phyloP scores from a whole-genome alignment of 2,888 invertebrate genomes.

The Notocelia uddmanniana region DNA sequence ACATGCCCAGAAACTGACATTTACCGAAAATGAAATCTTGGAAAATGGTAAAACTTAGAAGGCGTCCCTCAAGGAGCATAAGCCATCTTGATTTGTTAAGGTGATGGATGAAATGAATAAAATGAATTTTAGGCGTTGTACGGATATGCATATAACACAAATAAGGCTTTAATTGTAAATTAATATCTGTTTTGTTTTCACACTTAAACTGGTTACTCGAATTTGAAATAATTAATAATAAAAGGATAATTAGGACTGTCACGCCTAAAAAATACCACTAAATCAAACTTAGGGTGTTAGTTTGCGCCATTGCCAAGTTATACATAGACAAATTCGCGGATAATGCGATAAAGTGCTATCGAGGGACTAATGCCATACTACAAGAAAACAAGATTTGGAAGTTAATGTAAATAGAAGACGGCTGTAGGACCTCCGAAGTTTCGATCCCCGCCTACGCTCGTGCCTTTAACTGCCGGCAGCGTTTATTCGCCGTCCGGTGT shows the following conservation, averaged over 20 bases:
- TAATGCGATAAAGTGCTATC: not conserved
- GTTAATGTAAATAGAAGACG: not conserved
- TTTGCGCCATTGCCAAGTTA: not conserved
- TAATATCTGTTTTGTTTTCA: not conserved
- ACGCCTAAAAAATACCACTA: too few relatives aligned
- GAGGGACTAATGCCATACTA: not conserved
- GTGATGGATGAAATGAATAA: not conserved
- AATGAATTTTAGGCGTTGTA: not conserved
- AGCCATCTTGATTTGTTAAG: not conserved
- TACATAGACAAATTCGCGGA: not conserved
- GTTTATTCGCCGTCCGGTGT: constrained; percentile 53
- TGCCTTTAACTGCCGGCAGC: constrained; percentile 13
- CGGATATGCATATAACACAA: too few relatives aligned
- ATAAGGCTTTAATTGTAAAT: too few relatives aligned
- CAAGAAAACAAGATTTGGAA: not conserved
- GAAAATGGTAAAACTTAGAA: not conserved
- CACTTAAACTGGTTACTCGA: not conserved
- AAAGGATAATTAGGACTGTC: too few relatives aligned
- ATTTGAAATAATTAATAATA: not conserved
- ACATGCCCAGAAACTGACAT: not conserved
- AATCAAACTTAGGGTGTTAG: too few relatives aligned
- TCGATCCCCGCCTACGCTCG: constrained; percentile 6
- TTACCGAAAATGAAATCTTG: too few relatives aligned
- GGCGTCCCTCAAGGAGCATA: not conserved
- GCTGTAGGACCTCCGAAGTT: not conserved